Conservation (phyloP, 2,113 vertebrate genomes). For the Balaeniceps rex region DNA sequence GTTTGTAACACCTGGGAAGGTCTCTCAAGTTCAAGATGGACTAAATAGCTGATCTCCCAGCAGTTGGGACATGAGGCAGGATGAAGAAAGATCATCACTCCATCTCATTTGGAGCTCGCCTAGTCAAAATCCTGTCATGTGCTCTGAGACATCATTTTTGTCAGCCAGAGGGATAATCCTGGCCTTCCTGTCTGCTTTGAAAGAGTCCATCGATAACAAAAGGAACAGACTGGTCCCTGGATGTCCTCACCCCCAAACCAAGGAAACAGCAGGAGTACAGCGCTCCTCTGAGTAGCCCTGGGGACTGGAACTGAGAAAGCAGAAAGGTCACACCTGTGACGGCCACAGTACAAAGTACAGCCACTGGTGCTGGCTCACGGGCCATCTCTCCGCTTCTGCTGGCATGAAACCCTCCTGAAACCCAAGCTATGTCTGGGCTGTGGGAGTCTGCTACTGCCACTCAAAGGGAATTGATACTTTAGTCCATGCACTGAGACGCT, state of each 20-base stretch:
- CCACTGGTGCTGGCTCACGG: background rate
- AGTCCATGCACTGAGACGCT: background rate
- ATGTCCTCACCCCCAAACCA: rapidly evolving
- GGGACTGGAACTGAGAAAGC: background rate
- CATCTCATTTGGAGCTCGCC: background rate
- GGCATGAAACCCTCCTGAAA: background rate
- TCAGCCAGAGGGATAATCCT: background rate
- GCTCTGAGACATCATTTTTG: background rate
- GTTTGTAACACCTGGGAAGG: background rate
- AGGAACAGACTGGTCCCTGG: background rate
- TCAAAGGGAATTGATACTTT: conserved; percentile 18
- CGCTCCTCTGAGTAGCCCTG: background rate
- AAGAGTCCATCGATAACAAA: rapidly evolving
- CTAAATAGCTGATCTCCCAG: background rate
- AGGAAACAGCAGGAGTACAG: background rate
- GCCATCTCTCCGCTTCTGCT: background rate
- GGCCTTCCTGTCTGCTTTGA: background rate
- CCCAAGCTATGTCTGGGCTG: background rate
- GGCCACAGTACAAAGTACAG: background rate
- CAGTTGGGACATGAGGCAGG: background rate
- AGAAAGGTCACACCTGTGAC: background rate
- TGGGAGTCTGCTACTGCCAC: conserved; percentile 50
- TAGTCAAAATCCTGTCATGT: background rate
- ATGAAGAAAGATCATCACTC: background rate
- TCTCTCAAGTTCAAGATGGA: background rate